phyloP scores from a whole-genome alignment of 2,888 invertebrate genomes.

The Lochmaea capreae region DNA sequence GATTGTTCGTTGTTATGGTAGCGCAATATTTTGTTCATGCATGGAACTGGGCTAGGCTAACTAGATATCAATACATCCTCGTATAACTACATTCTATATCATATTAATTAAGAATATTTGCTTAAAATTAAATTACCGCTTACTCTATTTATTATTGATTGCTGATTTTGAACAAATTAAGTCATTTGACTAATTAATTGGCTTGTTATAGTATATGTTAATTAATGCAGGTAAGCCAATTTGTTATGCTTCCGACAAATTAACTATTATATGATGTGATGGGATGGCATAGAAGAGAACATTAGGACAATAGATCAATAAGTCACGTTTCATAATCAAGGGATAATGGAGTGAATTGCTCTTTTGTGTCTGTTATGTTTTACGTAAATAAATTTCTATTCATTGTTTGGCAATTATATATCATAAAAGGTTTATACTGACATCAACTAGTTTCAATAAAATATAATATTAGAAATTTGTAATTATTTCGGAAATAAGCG shows the following conservation, averaged over 20 bases:
- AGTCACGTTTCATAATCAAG: conserved; percentile 25
- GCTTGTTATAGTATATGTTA: conserved; percentile 37
- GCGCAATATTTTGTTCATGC: too few relatives aligned
- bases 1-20: too few relatives aligned
- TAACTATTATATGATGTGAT: conserved; percentile 23
- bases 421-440: not conserved
- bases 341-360: conserved; percentile 2
- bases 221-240: conserved; percentile 38
- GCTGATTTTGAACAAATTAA: conserved; percentile 33
- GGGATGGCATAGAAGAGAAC: conserved; percentile 11
- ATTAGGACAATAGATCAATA: conserved; percentile 36
- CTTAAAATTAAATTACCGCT: conserved; percentile 3
- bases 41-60: too few relatives aligned
- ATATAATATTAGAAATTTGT: not conserved
- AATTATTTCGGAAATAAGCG: too few relatives aligned
- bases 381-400: not conserved
- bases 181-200: conserved; percentile 33
- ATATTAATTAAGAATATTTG: not conserved
- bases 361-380: not conserved
- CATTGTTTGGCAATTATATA: not conserved
- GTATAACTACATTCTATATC: too few relatives aligned
- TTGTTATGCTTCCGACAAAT: conserved; percentile 36
- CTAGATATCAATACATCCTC: too few relatives aligned
- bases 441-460: not conserved
- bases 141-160: conserved; percentile 17